phyloP scores from a whole-genome alignment of 2,888 invertebrate species.

The Eremobia ochroleuca region DNA sequence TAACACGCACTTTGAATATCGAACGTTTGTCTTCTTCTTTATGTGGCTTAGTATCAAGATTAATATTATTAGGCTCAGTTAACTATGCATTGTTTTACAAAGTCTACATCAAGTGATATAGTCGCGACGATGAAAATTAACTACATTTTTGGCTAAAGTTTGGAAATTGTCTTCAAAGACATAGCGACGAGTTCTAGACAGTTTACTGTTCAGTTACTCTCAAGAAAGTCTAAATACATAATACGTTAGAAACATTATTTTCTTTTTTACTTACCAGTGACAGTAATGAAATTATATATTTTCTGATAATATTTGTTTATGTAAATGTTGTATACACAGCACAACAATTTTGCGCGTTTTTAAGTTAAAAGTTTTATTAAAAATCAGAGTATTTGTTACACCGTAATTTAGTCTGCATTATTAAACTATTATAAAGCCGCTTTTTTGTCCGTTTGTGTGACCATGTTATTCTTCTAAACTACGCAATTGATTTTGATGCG shows the following conservation, averaged over 20 bases:
- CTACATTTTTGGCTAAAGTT: slow-evolving; percentile 45
- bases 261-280: slow-evolving; percentile 10
- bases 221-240: slow-evolving; percentile 32
- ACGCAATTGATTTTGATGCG: neutral
- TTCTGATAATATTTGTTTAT: neutral
- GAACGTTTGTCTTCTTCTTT: slow-evolving; percentile 12
- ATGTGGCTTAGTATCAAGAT: neutral
- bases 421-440: no score
- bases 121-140: slow-evolving; percentile 51
- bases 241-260: slow-evolving; percentile 40
- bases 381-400: neutral
- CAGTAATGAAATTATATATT: neutral
- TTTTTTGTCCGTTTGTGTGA: neutral
- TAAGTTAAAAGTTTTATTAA: neutral
- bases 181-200: slow-evolving; percentile 37
- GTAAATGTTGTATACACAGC: neutral
- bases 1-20: slow-evolving; percentile 8
- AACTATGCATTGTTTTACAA: slow-evolving; percentile 34
- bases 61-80: slow-evolving; percentile 31
- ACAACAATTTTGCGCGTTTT: neutral
- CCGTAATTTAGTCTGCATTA: neutral
- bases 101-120: slow-evolving; percentile 35
- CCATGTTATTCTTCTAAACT: neutral
- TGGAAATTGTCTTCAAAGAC: slow-evolving; percentile 50
- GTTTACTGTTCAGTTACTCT: slow-evolving; percentile 38